Evolutionary conservation across 2,888 invertebrate species (phyloP).

Genomic region (Brachypalpus laphriformis): DNA sequence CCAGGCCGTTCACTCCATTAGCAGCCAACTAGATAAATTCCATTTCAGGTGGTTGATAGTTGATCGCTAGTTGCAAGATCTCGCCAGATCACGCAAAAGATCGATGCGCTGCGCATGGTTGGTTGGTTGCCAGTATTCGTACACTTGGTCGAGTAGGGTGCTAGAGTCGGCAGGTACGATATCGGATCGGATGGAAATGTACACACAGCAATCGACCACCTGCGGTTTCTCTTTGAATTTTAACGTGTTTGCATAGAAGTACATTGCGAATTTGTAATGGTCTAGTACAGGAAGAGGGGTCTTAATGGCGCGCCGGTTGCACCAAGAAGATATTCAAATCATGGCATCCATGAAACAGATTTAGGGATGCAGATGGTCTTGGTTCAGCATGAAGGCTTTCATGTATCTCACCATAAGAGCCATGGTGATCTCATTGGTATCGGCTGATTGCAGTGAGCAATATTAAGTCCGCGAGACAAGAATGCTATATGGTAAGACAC

Average conservation of each 20-base stretch:
- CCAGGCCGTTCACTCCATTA: slow-evolving; percentile 71
- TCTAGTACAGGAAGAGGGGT: background rate
- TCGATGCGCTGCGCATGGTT: slow-evolving; percentile 69
- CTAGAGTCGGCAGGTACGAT: slow-evolving; percentile 44
- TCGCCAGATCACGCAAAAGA: slow-evolving; percentile 72
- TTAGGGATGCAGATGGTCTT: slow-evolving; percentile 46
- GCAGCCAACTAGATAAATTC: slow-evolving; percentile 71
- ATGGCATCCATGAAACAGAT: slow-evolving; percentile 40
- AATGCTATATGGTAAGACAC: slow-evolving; percentile 14
- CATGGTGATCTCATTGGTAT: slow-evolving; percentile 23
- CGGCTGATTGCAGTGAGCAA: slow-evolving; percentile 16
- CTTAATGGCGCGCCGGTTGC: background rate
- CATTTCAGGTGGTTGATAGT: slow-evolving; percentile 69
- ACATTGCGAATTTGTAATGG: slow-evolving; percentile 43
- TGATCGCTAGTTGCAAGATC: slow-evolving; percentile 70
- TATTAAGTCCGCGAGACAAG: slow-evolving; percentile 18
- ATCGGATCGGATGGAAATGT: slow-evolving; percentile 66
- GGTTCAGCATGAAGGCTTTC: slow-evolving; percentile 26
- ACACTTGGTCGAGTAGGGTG: slow-evolving; percentile 1
- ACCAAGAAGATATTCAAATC: slow-evolving; percentile 32
- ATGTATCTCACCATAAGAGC: slow-evolving; percentile 3
- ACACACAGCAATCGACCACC: slow-evolving; percentile 68
- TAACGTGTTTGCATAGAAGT: slow-evolving; percentile 60
- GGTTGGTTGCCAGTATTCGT: slow-evolving; percentile 47
- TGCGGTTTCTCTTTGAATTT: slow-evolving; percentile 73